Conservation (phyloP, 2,113 vertebrate genomes). For the Oenanthe melanoleuca region DNA sequence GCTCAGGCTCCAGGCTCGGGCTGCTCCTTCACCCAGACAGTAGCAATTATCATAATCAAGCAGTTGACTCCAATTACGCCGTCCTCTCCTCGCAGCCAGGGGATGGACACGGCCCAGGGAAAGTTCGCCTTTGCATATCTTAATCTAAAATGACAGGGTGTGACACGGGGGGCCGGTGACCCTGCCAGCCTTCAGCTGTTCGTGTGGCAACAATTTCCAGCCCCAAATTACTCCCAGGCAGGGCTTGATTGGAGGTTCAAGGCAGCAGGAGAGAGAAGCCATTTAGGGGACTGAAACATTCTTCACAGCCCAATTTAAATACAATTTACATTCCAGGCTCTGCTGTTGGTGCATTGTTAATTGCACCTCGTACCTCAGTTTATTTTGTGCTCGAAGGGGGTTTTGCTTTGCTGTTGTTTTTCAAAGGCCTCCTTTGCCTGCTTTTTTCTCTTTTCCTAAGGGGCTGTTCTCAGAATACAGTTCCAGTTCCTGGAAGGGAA, state of each 20-base stretch:
- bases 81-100: slow-evolving; percentile 90
- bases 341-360: slow-evolving; percentile 67
- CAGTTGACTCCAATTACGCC: slow-evolving; percentile 97
- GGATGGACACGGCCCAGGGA: slow-evolving; percentile 77
- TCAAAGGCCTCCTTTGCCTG: slow-evolving; percentile 4
- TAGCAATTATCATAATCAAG: slow-evolving; percentile 98
- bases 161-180: slow-evolving; percentile 89
- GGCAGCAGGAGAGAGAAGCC: slow-evolving; percentile 59
- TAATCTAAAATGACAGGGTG: slow-evolving; percentile 98
- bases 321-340: slow-evolving; percentile 71
- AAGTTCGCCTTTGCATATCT: slow-evolving; percentile 94
- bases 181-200: slow-evolving; percentile 86
- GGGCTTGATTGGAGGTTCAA: slow-evolving; percentile 65
- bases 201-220: slow-evolving; percentile 93
- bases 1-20: slow-evolving; percentile 53
- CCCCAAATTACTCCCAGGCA: slow-evolving; percentile 90
- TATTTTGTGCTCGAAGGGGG: slow-evolving; percentile 42
- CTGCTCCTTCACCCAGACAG: slow-evolving; percentile 86
- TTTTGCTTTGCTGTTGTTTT: slow-evolving; percentile 56
- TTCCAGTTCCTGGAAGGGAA: slow-evolving; percentile 54
- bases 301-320: slow-evolving; percentile 71
- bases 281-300: slow-evolving; percentile 58
- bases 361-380: slow-evolving; percentile 68
- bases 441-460: not conserved
- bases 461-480: slow-evolving; percentile 50